A percentile compares a stretch with the other conserved stretches of the same genome.
These are phyloP conservation scores for Notiomystis cincta DNA, from an alignment of 2,113 vertebrate species.

Conservation along the genomic window DNA sequence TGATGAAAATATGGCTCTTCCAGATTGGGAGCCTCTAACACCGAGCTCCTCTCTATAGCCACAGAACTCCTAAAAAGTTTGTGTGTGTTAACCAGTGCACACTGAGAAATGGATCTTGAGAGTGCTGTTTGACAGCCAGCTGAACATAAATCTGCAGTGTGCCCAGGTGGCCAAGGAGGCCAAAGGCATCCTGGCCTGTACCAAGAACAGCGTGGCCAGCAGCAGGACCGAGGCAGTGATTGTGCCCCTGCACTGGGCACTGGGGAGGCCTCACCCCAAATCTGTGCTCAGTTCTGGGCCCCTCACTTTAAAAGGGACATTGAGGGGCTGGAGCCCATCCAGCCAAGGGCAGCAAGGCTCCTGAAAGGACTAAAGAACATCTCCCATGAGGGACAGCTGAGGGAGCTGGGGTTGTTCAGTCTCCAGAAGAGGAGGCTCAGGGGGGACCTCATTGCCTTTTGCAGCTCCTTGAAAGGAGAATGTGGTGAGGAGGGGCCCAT, in stretches of 20 bases:
- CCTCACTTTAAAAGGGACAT: background rate
- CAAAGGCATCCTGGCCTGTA: background rate
- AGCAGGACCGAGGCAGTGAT: background rate
- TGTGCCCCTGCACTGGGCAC: fast-evolving
- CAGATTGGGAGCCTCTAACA: background rate
- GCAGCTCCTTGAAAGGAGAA: background rate
- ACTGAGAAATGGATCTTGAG: background rate
- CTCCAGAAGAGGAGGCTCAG: background rate
- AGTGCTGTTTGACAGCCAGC: background rate
- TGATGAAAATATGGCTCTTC: background rate
- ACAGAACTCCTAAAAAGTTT: background rate
- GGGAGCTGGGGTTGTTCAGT: background rate
- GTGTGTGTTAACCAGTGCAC: background rate
- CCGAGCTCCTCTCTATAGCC: background rate
- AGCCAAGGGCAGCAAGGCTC: fast-evolving
- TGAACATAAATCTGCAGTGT: background rate
- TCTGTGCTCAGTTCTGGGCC: background rate
- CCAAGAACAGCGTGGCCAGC: fast-evolving
- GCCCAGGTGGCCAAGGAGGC: background rate
- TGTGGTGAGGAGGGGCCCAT: fast-evolving
- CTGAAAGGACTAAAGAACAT: no score
- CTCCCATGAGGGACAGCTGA: background rate
- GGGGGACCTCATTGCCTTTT: fast-evolving
- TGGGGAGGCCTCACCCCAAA: background rate
- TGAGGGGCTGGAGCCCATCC: background rate